Percentiles rank a stretch among this genome's conserved stretches.
These are phyloP conservation scores for Spongilla lacustris DNA, from an alignment of 37 sponge, comb jelly and placozoan species.

Conservation along the genomic window DNA sequence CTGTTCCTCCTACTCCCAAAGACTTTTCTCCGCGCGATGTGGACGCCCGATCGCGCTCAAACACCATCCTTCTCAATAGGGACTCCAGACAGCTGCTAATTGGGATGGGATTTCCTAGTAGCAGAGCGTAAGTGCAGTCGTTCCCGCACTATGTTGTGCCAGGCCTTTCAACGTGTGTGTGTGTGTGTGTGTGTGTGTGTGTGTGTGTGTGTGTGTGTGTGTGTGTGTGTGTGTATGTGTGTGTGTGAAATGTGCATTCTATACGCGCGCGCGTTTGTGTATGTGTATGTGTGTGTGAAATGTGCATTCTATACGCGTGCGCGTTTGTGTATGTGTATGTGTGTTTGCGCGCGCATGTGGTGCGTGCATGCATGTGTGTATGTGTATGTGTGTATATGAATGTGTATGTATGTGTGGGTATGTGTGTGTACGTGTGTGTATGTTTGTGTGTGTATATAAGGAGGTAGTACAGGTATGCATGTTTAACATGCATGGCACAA, in stretches of 20 bases:
- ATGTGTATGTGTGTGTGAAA: background rate
- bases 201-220: no score
- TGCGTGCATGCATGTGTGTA: constrained; percentile 20
- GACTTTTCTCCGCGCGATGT: background rate
- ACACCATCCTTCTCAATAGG: constrained; percentile 64
- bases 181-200: no score
- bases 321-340: background rate
- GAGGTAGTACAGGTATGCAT: background rate
- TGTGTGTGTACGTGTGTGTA: background rate
- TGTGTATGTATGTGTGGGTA: background rate
- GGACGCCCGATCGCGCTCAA: constrained; percentile 17
- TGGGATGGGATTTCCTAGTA: constrained; percentile 87
- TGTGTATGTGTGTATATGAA: constrained; percentile 27
- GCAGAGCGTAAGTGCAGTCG: constrained; percentile 95
- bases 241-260: no score
- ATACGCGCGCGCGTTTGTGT: background rate
- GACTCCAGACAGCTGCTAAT: constrained; percentile 80
- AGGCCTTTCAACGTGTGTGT: no score
- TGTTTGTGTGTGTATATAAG: constrained; percentile 3
- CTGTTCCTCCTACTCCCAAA: background rate
- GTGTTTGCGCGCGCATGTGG: constrained; percentile 27
- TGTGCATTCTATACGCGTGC: background rate
- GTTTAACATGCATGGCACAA: background rate
- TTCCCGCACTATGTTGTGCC: no score
- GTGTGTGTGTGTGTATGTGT: no score